Conservation (phyloP, 2,113 vertebrate species). For the Nothoprocta pentlandii region DNA sequence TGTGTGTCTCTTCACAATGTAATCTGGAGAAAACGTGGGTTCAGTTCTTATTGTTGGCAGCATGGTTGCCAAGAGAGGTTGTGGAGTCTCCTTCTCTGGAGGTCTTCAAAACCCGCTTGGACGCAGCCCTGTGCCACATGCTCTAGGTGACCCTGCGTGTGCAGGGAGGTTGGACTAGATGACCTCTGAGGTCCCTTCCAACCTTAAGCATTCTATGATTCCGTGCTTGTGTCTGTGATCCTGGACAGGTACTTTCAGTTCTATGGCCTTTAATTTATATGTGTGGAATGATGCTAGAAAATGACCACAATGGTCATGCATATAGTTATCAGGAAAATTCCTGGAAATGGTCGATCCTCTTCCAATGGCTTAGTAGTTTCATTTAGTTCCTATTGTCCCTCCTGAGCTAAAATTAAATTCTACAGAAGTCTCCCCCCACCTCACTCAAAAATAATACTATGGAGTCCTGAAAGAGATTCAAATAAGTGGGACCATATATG, state of each 20-base stretch:
- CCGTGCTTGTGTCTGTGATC: not conserved
- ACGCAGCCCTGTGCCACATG: too few relatives aligned
- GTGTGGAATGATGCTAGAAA: not conserved
- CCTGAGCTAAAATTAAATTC: constrained; percentile 11
- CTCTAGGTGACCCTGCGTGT: too few relatives aligned
- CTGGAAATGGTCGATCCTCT: not conserved
- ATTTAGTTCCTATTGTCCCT: constrained; percentile 23
- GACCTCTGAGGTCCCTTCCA: too few relatives aligned
- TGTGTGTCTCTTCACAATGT: not conserved
- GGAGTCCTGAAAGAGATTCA: constrained; percentile 17
- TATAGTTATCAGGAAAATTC: not conserved
- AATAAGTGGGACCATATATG: constrained; percentile 10
- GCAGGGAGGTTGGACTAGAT: too few relatives aligned
- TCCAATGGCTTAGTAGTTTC: not conserved
- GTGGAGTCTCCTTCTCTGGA: too few relatives aligned
- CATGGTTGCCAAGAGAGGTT: not conserved
- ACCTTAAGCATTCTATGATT: too few relatives aligned
- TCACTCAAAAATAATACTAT: not conserved
- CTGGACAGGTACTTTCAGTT: not conserved
- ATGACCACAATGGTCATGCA: not conserved
- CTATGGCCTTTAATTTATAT: not conserved
- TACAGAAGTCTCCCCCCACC: not conserved
- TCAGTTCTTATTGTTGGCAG: not conserved
- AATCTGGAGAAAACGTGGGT: not conserved
- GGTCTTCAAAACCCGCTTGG: too few relatives aligned